Evolutionary conservation across 2,797 vertebrate species (phyloP).

Genomic region (Rhodeus uyekii): DNA sequence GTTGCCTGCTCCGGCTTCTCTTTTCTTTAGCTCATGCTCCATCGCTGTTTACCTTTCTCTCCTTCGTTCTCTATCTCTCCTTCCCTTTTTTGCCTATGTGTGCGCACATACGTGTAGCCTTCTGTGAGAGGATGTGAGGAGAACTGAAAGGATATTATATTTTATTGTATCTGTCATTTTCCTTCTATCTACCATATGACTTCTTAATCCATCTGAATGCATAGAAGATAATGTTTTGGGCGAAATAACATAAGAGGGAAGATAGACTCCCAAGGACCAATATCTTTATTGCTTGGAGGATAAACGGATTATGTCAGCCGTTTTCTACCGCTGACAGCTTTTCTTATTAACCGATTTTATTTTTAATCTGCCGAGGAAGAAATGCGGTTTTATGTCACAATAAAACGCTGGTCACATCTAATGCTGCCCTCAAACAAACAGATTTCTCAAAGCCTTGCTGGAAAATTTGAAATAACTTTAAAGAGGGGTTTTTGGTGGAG

Average conservation of each 20-base stretch:
- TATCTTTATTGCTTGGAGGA: slow-evolving; percentile 99
- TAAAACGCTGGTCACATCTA: slow-evolving; percentile 99
- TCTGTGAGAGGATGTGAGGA: slow-evolving; percentile 71
- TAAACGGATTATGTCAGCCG: slow-evolving; percentile 99
- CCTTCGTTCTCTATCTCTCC: slow-evolving; percentile 54
- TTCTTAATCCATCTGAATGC: slow-evolving; percentile 99
- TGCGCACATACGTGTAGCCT: slow-evolving; percentile 65
- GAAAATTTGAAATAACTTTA: slow-evolving; percentile 99
- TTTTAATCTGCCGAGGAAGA: slow-evolving; percentile 99
- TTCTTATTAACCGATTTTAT: slow-evolving; percentile 99
- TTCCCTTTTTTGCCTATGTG: slow-evolving; percentile 43
- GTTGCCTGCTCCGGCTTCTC: slow-evolving; percentile 8
- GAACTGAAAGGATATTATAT: slow-evolving; percentile 98
- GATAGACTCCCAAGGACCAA: slow-evolving; percentile 99
- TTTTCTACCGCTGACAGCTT: slow-evolving; percentile 99
- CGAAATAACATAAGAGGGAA: slow-evolving; percentile 99
- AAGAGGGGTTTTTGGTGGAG: slow-evolving; percentile 86
- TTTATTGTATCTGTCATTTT: slow-evolving; percentile 99
- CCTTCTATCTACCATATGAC: slow-evolving; percentile 99
- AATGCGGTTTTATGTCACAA: slow-evolving; percentile 99
- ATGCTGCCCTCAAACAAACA: slow-evolving; percentile 99
- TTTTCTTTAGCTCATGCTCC: slow-evolving; percentile 12
- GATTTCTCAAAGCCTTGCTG: slow-evolving; percentile 99
- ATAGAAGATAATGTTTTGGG: slow-evolving; percentile 99
- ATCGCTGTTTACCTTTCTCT: slow-evolving; percentile 61